phyloP scores from a whole-genome alignment of 2,888 invertebrate genomes.

The Strigamia crassipes region DNA sequence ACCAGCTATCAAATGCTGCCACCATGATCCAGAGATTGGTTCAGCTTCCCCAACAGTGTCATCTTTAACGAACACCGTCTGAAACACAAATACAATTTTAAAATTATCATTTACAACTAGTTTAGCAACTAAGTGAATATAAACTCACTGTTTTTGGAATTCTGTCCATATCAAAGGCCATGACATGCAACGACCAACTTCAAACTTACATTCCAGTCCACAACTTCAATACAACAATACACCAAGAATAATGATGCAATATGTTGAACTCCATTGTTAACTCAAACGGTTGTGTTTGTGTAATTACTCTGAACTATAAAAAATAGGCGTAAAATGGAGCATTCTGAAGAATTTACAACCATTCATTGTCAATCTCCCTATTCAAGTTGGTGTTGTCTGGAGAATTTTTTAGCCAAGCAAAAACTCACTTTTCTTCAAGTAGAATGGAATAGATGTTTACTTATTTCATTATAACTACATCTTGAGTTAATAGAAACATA shows the following conservation, averaged over 20 bases:
- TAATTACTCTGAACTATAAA: too few relatives aligned
- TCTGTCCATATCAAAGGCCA: neutral
- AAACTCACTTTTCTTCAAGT: too few relatives aligned
- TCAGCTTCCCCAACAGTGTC: neutral
- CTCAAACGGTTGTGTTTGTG: neutral
- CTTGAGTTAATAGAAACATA: too few relatives aligned
- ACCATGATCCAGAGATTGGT: neutral
- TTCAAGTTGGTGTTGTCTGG: too few relatives aligned
- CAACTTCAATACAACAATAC: neutral
- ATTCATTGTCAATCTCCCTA: too few relatives aligned
- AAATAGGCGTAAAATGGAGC: too few relatives aligned
- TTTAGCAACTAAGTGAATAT: neutral
- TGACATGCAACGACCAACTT: neutral
- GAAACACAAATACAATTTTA: neutral
- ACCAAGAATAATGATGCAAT: too few relatives aligned
- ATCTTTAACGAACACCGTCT: neutral
- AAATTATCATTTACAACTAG: neutral
- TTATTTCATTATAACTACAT: too few relatives aligned
- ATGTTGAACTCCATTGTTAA: neutral
- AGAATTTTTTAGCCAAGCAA: too few relatives aligned
- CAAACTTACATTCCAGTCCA: neutral
- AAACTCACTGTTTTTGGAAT: neutral
- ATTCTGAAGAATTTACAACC: too few relatives aligned
- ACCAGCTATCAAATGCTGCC: constrained; percentile 7
- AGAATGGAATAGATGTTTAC: too few relatives aligned